Percentiles rank a stretch among this genome's conserved stretches.
Evolutionary conservation across 2,888 invertebrate species (phyloP).

Genomic region (Agriotes lineatus): DNA sequence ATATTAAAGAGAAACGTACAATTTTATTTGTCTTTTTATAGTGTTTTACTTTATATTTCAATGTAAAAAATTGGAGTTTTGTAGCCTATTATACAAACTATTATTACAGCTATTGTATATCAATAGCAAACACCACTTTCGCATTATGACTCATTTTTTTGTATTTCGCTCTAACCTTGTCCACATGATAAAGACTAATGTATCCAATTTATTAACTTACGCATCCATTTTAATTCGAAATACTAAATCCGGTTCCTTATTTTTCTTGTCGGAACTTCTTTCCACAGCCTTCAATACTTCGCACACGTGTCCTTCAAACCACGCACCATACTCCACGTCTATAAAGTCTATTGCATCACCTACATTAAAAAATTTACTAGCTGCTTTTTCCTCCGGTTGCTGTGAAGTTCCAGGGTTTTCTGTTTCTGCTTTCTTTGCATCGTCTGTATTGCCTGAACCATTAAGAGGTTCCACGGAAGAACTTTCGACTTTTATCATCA

Average conservation of each 20-base stretch:
- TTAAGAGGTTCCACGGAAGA: not conserved
- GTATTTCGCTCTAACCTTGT: too few species aligned
- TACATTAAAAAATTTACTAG: constrained; percentile 68
- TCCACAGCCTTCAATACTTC: constrained; percentile 65
- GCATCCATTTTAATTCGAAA: constrained; percentile 65
- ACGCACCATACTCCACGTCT: constrained; percentile 74
- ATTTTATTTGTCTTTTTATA: too few species aligned
- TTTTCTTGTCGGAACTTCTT: constrained; percentile 12
- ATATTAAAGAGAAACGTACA: too few species aligned
- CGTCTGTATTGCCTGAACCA: not conserved
- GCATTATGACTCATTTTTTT: too few species aligned
- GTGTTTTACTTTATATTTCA: too few species aligned
- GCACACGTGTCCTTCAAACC: constrained; percentile 78
- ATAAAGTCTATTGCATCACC: constrained; percentile 78
- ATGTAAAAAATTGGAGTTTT: too few species aligned
- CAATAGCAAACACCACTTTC: too few species aligned
- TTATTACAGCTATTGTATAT: too few species aligned
- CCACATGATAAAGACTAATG: too few species aligned
- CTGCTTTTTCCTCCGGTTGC: not conserved
- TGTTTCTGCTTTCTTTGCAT: not conserved
- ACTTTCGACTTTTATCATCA: constrained; percentile 67
- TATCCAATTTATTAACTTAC: too few species aligned
- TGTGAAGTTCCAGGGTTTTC: constrained; percentile 49
- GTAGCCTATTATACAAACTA: too few species aligned
- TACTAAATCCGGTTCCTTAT: constrained; percentile 62